Conservation (phyloP, 92 coral and sea anemone genomes). For the Bergia puertoricense region DNA sequence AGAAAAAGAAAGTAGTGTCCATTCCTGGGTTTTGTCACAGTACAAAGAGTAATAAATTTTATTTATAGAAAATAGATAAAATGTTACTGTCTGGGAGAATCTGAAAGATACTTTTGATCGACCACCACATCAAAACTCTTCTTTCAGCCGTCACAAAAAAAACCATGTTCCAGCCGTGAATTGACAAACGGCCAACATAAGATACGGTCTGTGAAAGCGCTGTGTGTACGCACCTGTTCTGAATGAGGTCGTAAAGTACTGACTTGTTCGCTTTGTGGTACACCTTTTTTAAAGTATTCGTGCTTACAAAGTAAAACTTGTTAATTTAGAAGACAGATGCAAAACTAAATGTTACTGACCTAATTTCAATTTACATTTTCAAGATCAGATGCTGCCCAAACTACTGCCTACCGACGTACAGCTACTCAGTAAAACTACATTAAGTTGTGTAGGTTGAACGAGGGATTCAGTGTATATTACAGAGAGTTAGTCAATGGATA, state of each 20-base stretch:
- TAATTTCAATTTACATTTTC: no score
- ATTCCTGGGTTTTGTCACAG: no score
- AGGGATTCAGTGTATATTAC: neutral
- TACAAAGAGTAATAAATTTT: no score
- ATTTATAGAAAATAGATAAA: no score
- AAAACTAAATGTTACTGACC: no score
- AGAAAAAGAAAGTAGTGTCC: neutral
- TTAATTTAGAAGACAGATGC: slow-evolving; percentile 26
- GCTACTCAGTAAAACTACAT: neutral
- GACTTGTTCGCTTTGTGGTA: neutral
- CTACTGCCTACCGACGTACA: neutral
- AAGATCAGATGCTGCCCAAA: neutral
- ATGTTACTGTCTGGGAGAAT: no score
- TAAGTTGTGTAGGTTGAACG: neutral
- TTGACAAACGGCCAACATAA: neutral
- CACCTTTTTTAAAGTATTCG: neutral
- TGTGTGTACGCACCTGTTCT: slow-evolving; percentile 33
- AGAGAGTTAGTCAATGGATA: neutral
- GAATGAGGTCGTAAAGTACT: neutral
- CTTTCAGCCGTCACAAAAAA: neutral
- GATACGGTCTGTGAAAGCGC: neutral
- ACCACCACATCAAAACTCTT: neutral
- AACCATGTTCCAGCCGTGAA: neutral
- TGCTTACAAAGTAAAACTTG: slow-evolving; percentile 8
- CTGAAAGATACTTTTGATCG: no score